Percentiles rank a stretch among this genome's conserved stretches.
Evolutionary conservation across 2,888 invertebrate genomes (phyloP).

Genomic region (Cephonodes hylas): DNA sequence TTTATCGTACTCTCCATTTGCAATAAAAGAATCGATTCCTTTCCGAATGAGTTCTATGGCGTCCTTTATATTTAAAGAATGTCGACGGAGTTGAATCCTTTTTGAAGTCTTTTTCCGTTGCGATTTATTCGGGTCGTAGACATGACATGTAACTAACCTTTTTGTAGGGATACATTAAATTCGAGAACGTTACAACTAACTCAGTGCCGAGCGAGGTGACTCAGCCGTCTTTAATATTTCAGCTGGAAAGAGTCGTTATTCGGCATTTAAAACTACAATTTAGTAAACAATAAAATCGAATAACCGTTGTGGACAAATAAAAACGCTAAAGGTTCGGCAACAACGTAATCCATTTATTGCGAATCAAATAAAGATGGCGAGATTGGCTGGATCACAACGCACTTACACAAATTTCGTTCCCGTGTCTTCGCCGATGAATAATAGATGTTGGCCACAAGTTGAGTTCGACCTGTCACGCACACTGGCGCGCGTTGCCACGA

Average conservation of each 20-base stretch:
- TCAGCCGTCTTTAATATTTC: background rate
- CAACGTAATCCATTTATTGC: constrained; percentile 74
- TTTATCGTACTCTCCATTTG: background rate
- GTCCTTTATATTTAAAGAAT: constrained; percentile 3
- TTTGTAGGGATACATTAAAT: constrained; percentile 1
- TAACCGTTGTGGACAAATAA: constrained; percentile 38
- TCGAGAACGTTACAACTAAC: background rate
- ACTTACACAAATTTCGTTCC: constrained; percentile 78
- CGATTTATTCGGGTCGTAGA: constrained; percentile 10
- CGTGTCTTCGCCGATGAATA: constrained; percentile 76
- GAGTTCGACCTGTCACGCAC: constrained; percentile 44
- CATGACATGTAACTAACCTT: background rate
- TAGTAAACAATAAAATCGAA: constrained; percentile 6
- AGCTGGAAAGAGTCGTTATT: background rate
- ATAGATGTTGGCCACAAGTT: constrained; percentile 63
- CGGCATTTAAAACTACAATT: background rate
- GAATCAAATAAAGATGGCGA: constrained; percentile 75
- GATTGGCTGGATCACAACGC: constrained; percentile 77
- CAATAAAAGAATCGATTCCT: background rate
- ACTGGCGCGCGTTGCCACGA: constrained; percentile 31
- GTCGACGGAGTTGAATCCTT: background rate
- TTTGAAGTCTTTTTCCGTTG: background rate
- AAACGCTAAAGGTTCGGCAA: constrained; percentile 60
- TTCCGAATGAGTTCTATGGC: background rate
- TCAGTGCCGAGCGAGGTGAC: background rate